phyloP scores from a whole-genome alignment of 2,888 invertebrate genomes.

The Syrphus vitripennis region DNA sequence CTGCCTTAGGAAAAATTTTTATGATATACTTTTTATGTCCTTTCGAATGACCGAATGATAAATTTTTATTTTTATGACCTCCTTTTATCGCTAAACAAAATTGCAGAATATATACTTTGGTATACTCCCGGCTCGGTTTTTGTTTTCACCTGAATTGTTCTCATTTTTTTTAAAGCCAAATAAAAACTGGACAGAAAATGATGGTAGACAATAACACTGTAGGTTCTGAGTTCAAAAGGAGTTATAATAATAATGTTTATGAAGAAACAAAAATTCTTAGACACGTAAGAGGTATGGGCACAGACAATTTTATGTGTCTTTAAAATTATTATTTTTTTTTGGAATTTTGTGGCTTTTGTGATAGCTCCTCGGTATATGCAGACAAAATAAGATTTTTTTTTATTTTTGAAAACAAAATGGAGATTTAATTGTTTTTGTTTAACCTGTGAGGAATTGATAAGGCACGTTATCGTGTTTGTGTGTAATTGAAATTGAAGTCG shows the following conservation, averaged over 20 bases:
- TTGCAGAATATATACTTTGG: neutral
- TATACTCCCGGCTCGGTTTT: neutral
- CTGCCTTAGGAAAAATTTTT: constrained; percentile 60
- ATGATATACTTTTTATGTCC: constrained; percentile 57
- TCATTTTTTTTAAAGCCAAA: neutral
- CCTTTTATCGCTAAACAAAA: constrained; percentile 49
- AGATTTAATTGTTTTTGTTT: neutral
- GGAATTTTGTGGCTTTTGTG: constrained; percentile 19
- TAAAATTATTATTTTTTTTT: no score
- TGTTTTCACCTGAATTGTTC: constrained; percentile 40
- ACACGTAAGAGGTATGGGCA: neutral
- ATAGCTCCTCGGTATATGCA: constrained; percentile 37
- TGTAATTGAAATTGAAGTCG: no score
- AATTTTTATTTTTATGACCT: constrained; percentile 65
- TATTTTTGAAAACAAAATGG: neutral
- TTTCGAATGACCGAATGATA: constrained; percentile 62
- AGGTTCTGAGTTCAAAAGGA: neutral
- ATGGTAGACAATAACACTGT: neutral
- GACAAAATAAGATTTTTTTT: constrained; percentile 1
- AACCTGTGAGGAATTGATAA: neutral
- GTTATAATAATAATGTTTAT: constrained; percentile 43
- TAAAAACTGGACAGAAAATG: neutral
- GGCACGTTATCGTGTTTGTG: no score
- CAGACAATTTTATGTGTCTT: constrained; percentile 22
- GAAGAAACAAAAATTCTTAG: constrained; percentile 7